These are phyloP conservation scores for Eilema depressum DNA, from an alignment of 2,888 invertebrate species.

Conservation along the genomic window DNA sequence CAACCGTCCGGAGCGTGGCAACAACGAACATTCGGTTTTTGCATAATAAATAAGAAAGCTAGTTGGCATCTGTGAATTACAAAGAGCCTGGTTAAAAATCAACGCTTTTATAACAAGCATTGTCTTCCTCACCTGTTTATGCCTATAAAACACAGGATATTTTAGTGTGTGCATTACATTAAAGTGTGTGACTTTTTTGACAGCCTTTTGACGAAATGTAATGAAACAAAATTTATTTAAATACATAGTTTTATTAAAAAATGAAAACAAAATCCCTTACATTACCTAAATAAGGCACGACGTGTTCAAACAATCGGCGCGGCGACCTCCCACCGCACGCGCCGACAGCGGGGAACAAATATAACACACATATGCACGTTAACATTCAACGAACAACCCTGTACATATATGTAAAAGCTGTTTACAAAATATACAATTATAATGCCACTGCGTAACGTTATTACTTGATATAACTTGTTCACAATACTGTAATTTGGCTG, in stretches of 20 bases:
- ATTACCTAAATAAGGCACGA: slow-evolving; percentile 86
- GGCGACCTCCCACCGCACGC: slow-evolving; percentile 30
- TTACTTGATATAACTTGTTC: slow-evolving; percentile 38
- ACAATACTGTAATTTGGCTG: slow-evolving; percentile 63
- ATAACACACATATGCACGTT: slow-evolving; percentile 54
- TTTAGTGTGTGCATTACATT: too few species aligned
- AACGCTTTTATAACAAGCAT: too few species aligned
- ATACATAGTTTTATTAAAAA: slow-evolving; percentile 85
- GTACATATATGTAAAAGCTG: slow-evolving; percentile 58
- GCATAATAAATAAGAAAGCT: too few species aligned
- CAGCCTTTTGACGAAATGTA: slow-evolving; percentile 12
- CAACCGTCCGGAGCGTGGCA: too few species aligned
- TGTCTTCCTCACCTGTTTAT: too few species aligned
- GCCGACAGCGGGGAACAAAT: slow-evolving; percentile 40
- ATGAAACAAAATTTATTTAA: slow-evolving; percentile 60
- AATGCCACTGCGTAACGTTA: slow-evolving; percentile 40
- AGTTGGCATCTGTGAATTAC: too few species aligned
- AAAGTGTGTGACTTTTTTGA: too few species aligned
- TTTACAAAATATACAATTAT: slow-evolving; percentile 67
- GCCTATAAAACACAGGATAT: too few species aligned
- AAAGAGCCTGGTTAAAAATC: too few species aligned
- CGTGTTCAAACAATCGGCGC: slow-evolving; percentile 71
- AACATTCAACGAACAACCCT: slow-evolving; percentile 55
- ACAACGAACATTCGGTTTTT: too few species aligned
- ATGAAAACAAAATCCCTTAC: slow-evolving; percentile 85